Evolutionary conservation across 1,140 invertebrate genomes (phyloP).

Genomic region (Plutomurus gul): DNA sequence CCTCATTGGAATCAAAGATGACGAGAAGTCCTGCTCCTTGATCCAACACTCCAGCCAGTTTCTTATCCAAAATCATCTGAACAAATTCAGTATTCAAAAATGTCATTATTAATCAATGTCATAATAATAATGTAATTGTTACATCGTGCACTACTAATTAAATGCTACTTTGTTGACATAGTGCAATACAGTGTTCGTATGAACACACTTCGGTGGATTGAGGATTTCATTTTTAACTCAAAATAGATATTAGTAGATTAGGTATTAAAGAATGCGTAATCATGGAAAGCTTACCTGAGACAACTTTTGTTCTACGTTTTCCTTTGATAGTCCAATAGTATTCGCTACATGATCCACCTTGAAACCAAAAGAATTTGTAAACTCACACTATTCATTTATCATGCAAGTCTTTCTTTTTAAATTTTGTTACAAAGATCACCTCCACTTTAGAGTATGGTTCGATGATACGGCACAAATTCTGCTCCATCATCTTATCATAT

Average conservation of each 20-base stretch:
- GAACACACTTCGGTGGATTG: too few species aligned
- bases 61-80: constrained; percentile 99
- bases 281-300: too few species aligned
- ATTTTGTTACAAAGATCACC: constrained; percentile 64
- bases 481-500: constrained; percentile 98
- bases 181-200: too few species aligned
- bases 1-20: constrained; percentile 92
- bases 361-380: constrained; percentile 43
- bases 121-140: too few species aligned
- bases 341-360: constrained; percentile 81
- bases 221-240: too few species aligned
- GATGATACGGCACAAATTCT: constrained; percentile 97
- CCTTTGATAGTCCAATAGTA: constrained; percentile 83
- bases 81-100: too few species aligned
- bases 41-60: constrained; percentile 94
- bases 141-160: too few species aligned
- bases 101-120: too few species aligned
- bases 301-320: constrained; percentile 96
- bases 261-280: too few species aligned
- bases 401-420: constrained; percentile 31
- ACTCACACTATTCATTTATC: not conserved
- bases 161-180: too few species aligned
- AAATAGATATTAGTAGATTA: too few species aligned
- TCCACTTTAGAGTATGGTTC: constrained; percentile 98
- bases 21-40: constrained; percentile 97